Evolutionary conservation across 1,140 invertebrate species (phyloP), one percentile per base, ranked within the genome.

Genomic region (Nomia melanderi): DNA sequence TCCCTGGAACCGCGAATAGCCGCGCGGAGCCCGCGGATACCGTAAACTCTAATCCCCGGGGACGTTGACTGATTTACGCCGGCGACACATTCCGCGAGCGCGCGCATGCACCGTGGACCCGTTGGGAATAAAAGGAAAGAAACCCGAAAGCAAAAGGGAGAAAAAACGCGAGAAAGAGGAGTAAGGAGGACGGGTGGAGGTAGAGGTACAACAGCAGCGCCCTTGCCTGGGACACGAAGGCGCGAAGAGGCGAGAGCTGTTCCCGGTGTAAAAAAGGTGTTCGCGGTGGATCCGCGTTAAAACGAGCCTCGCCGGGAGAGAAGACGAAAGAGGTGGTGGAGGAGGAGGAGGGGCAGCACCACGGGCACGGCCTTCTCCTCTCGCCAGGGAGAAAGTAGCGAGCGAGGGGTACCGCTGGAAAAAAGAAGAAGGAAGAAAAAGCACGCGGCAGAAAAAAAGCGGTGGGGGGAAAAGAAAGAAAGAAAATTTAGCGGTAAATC

Each of bases 41-140:
- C 74, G 84, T 85, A 86, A 88, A 88, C 80, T 81, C 84, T 88
- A 88, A 88, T 88, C 86, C 86, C 62, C 71, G 33, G 25, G 72
- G 89, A 90, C 89, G 67, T 87, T 90, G 89, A 90, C 86, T 90
- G 89, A 90, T 90, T 90, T 90, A 90, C 83, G 63, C 80, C 88
- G 76, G 79, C 78, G 88, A 88, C 87, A 88, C 78, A 83, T 85
- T 85, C 77, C 64, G 62, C 36, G 62, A 17, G 70, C 56, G 59
- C 39, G 60, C 66, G 47, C 47, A n/a, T n/a, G n/a, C n/a, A n/a
- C n/a, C n/a, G n/a, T n/a, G 54, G 56, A 23, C 39, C 27, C 29
- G 20, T 2, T 17, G 8, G 57, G 41, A 79, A 78, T 69, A 78
- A 81, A 65, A 83, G 17, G 17, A 57, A 17, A 57, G n/a, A n/a